Evolutionary conservation across 2,888 invertebrate genomes (phyloP).

Genomic region (Synanthedon andrenaeformis): DNA sequence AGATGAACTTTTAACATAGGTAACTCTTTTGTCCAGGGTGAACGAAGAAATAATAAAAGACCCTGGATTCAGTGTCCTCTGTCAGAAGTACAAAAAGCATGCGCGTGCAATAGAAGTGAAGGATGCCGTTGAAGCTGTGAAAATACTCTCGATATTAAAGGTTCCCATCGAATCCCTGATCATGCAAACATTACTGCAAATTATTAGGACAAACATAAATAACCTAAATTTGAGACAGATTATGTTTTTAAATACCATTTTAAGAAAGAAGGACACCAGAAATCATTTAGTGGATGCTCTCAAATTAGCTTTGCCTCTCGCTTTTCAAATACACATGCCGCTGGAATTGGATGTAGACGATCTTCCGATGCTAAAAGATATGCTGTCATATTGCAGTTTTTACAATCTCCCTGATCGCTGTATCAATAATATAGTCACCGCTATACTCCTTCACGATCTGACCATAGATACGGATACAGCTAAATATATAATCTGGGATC

Average conservation of each 20-base stretch:
- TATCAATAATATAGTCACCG: slow-evolving; percentile 64
- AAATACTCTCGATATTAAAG: slow-evolving; percentile 68
- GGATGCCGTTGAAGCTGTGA: slow-evolving; percentile 71
- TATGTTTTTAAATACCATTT: slow-evolving; percentile 72
- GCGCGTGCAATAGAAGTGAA: slow-evolving; percentile 62
- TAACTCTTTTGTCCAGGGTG: slow-evolving; percentile 12
- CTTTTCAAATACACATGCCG: slow-evolving; percentile 74
- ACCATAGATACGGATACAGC: slow-evolving; percentile 51
- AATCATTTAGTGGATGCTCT: slow-evolving; percentile 74
- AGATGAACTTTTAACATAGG: no score
- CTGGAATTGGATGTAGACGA: slow-evolving; percentile 70
- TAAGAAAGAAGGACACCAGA: slow-evolving; percentile 56
- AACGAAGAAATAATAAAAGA: slow-evolving; percentile 55
- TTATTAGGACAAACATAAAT: slow-evolving; percentile 73
- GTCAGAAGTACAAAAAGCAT: slow-evolving; percentile 65
- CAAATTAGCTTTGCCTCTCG: slow-evolving; percentile 73
- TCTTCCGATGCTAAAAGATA: slow-evolving; percentile 57
- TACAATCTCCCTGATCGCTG: slow-evolving; percentile 61
- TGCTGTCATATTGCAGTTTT: slow-evolving; percentile 64
- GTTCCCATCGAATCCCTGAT: slow-evolving; percentile 71
- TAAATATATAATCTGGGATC: slow-evolving; percentile 67
- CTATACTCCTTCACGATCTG: slow-evolving; percentile 53
- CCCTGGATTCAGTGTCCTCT: slow-evolving; percentile 71
- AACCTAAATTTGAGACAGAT: slow-evolving; percentile 71
- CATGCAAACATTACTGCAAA: slow-evolving; percentile 73